Evolutionary conservation across 64 coral and sea anemone genomes (phyloP).

Genomic region (Trachythela sp.): DNA sequence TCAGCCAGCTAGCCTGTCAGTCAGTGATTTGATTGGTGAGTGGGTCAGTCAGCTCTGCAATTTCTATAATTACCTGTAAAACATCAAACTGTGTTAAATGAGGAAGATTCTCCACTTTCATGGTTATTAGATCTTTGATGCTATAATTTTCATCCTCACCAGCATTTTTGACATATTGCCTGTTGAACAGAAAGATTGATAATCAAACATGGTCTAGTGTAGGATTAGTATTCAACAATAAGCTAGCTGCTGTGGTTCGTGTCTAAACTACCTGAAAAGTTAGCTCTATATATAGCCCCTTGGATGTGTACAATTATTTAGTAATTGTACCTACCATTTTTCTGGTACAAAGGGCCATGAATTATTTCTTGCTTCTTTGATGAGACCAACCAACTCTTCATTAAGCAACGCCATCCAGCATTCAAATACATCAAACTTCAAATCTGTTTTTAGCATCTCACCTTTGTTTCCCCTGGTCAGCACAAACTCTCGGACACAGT

Average conservation of each 20-base stretch:
- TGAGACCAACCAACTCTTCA: slow-evolving; percentile 38
- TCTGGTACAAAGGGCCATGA: slow-evolving; percentile 97
- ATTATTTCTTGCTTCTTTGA: slow-evolving; percentile 60
- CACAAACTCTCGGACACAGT: not conserved
- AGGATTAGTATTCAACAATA: too few species aligned
- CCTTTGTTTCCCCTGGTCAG: not conserved
- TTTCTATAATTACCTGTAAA: slow-evolving; percentile 53
- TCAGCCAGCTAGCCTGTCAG: too few species aligned
- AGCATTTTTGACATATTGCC: slow-evolving; percentile 75
- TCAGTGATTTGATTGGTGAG: too few species aligned
- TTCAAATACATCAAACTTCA: slow-evolving; percentile 59
- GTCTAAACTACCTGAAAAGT: too few species aligned
- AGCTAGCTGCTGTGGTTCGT: too few species aligned
- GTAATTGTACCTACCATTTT: slow-evolving; percentile 62
- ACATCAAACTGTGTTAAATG: slow-evolving; percentile 73
- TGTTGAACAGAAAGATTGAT: slow-evolving; percentile 5
- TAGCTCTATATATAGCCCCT: too few species aligned
- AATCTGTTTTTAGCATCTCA: not conserved
- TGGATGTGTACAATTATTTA: too few species aligned
- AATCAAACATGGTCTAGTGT: too few species aligned
- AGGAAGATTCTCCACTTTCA: slow-evolving; percentile 44
- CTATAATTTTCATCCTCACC: slow-evolving; percentile 77
- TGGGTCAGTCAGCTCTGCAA: too few species aligned
- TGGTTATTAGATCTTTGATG: slow-evolving; percentile 75
- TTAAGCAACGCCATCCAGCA: slow-evolving; percentile 61